phyloP scores from a whole-genome alignment of 2,797 vertebrate genomes.

The Betta splendens region DNA sequence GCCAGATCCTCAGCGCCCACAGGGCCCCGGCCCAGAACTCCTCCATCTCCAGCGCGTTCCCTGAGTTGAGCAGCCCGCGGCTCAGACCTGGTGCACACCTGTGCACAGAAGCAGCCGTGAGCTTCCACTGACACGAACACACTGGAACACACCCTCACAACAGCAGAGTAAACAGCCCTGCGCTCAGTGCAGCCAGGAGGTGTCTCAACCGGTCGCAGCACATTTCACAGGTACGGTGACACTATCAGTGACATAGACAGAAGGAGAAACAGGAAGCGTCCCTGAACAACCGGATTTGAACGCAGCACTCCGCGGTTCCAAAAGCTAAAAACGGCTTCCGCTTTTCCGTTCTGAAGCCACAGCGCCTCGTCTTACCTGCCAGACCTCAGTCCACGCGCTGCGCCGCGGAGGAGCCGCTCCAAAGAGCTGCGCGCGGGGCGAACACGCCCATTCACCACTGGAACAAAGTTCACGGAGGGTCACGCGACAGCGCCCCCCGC shows the following conservation, averaged over 20 bases:
- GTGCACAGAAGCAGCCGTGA: not conserved
- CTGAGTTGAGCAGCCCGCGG: conserved; percentile 34
- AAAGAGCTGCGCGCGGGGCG: not conserved
- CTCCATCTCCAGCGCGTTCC: conserved; percentile 77
- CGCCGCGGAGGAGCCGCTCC: not conserved
- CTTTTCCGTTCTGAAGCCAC: not conserved
- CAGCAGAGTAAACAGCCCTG: not conserved
- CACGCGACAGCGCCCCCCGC: conserved; percentile 35
- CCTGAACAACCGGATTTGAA: not conserved
- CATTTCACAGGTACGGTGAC: conserved; percentile 5
- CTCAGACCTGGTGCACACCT: conserved; percentile 22
- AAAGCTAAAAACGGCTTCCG: not conserved
- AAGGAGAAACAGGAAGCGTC: conserved; percentile 14
- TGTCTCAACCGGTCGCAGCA: conserved; percentile 10
- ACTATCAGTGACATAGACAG: conserved; percentile 7
- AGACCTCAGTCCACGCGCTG: conserved; percentile 50
- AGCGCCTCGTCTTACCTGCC: conserved; percentile 50
- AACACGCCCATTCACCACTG: conserved; percentile 60
- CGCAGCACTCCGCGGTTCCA: not conserved
- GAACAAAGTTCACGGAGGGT: conserved; percentile 73
- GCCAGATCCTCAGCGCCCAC: conserved; percentile 80
- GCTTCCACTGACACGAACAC: not conserved
- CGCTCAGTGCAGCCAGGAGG: conserved; percentile 3
- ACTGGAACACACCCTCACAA: not conserved
- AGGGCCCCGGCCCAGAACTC: conserved; percentile 68